Conservation (phyloP, 1,140 invertebrate species). For the Orchesella cincta region DNA sequence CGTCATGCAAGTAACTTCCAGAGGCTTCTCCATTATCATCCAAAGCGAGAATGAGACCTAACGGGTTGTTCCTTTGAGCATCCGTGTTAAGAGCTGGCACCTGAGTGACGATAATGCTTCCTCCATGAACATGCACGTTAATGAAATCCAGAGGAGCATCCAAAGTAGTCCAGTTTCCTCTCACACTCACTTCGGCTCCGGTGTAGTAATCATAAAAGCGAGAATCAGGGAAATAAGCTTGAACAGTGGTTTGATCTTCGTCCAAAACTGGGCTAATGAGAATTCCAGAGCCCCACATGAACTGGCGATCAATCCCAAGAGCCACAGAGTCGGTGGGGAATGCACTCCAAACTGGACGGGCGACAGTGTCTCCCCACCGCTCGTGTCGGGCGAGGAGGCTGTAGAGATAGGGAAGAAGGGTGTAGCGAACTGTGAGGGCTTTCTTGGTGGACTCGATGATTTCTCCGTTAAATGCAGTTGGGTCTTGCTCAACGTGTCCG, state of each 20-base stretch:
- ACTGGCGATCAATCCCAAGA: constrained; percentile 44
- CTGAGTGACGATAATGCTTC: constrained; percentile 71
- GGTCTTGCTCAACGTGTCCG: constrained; percentile 72
- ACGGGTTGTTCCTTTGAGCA: constrained; percentile 59
- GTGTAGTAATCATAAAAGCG: constrained; percentile 73
- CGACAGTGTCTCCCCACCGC: constrained; percentile 49
- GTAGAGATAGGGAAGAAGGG: constrained; percentile 77
- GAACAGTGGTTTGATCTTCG: constrained; percentile 43
- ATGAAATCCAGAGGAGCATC: constrained; percentile 65
- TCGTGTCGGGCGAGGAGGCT: constrained; percentile 66
- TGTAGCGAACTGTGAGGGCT: constrained; percentile 69
- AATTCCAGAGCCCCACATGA: constrained; percentile 51
- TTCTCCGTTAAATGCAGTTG: constrained; percentile 68
- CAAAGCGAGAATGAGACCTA: constrained; percentile 66
- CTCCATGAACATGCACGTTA: constrained; percentile 70
- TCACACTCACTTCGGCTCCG: constrained; percentile 56
- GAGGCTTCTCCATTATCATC: constrained; percentile 60
- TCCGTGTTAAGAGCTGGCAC: constrained; percentile 66
- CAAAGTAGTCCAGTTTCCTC: constrained; percentile 59
- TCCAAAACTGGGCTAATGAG: constrained; percentile 52
- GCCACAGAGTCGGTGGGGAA: constrained; percentile 36
- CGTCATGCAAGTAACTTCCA: constrained; percentile 76
- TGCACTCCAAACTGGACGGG: constrained; percentile 51
- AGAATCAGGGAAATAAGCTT: constrained; percentile 56
- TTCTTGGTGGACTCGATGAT: constrained; percentile 66